phyloP scores from a whole-genome alignment of 2,113 vertebrate species.

The Buteo buteo region DNA sequence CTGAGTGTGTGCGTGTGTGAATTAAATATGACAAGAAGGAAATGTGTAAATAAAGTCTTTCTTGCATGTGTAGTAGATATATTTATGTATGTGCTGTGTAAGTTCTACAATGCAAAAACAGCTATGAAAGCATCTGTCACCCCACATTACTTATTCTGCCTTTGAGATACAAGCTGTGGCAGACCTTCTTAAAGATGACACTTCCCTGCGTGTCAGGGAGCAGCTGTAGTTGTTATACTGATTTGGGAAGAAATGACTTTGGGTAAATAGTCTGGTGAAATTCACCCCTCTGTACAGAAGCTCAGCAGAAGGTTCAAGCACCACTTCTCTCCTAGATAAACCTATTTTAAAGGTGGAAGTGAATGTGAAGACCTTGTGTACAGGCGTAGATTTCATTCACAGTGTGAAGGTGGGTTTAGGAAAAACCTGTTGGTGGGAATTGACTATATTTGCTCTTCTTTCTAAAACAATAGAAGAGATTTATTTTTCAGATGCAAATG shows the following conservation, averaged over 20 bases:
- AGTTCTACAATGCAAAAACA: conserved; percentile 43
- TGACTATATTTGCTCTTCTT: neutral
- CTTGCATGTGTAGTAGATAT: conserved; percentile 5
- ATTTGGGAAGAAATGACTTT: neutral
- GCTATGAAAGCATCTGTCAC: conserved; percentile 54
- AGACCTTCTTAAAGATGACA: neutral
- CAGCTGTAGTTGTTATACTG: neutral
- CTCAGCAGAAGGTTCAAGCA: neutral
- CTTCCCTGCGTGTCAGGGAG: conserved; percentile 13
- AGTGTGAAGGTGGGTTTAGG: neutral
- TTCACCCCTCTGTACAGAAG: neutral
- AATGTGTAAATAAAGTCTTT: conserved; percentile 55
- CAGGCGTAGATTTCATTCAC: neutral
- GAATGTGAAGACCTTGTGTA: neutral
- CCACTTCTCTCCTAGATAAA: neutral
- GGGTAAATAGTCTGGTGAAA: neutral
- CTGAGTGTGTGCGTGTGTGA: neutral
- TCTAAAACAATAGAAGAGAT: neutral
- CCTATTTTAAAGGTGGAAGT: neutral
- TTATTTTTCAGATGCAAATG: neutral
- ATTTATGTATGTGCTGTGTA: conserved; percentile 47
- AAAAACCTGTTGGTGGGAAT: neutral
- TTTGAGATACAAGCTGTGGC: conserved; percentile 8
- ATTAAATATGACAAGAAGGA: conserved; percentile 57
- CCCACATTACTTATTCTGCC: conserved; percentile 32